These are phyloP conservation scores for Limnephilus marmoratus DNA, from an alignment of 2,888 invertebrate genomes.

Conservation along the genomic window DNA sequence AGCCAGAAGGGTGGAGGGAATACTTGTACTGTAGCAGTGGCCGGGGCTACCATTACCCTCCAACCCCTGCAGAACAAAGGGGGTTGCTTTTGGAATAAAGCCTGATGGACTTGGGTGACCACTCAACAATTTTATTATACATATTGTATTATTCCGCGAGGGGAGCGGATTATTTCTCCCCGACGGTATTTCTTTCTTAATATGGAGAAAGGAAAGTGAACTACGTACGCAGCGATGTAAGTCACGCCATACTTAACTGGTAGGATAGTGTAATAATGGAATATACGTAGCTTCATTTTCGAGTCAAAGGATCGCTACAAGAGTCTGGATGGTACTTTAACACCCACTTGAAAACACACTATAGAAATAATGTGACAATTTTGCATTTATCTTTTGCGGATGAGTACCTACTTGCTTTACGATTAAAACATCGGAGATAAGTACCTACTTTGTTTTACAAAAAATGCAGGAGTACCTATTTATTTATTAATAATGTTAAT, in stretches of 20 bases:
- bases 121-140: conserved; percentile 51
- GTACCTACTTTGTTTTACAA: too few species aligned
- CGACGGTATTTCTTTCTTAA: not conserved
- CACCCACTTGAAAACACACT: too few species aligned
- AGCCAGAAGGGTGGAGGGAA: not conserved
- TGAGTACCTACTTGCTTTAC: too few species aligned
- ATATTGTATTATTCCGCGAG: conserved; percentile 3
- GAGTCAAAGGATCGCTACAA: not conserved
- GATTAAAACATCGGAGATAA: too few species aligned
- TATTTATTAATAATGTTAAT: too few species aligned
- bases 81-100: conserved; percentile 16
- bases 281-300: not conserved
- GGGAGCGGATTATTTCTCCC: conserved; percentile 22
- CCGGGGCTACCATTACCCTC: conserved; percentile 4
- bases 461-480: too few species aligned
- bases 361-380: too few species aligned
- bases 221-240: not conserved
- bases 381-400: too few species aligned
- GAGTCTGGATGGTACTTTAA: too few species aligned
- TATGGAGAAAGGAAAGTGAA: not conserved
- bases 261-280: not conserved
- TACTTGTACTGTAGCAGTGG: not conserved
- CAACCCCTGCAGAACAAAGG: conserved; percentile 9
- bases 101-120: conserved; percentile 50
- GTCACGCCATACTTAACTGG: not conserved